Evolutionary conservation across 2,888 invertebrate genomes (phyloP), one percentile per base, ranked within the genome.

Genomic region (Caenorhabditis sinica): DNA sequence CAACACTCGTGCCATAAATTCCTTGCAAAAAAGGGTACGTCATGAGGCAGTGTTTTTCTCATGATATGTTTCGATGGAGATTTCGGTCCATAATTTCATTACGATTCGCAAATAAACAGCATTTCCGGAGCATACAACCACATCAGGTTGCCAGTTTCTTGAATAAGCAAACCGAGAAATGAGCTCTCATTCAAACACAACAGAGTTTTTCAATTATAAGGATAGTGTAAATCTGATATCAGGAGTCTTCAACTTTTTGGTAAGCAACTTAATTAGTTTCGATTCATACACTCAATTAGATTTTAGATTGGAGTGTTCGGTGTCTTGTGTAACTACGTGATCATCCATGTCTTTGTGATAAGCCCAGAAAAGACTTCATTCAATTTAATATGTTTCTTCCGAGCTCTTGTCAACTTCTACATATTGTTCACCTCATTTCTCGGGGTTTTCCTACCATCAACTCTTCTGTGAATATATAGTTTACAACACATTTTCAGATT

Each of bases 361-460:
- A 68, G 36, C 9, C 8, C 49, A 33, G 76, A 76, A 0, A 82
- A 65, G 56, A 75, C 68, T 9, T 68, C 76, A 0, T 82, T 82
- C 71, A 75, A 71, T 61, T 43, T 75, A 5, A 71, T 82, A 20
- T 82, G 82, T 17, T 72, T 76, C 36, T 76, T 60, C 30, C 82
- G 82, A 0, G 53, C 82, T 17, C 25, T 65, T 0, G 23, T 75
- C 17, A 82, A 76, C 20, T 33, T 82, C 23, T 75, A 72, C 20
- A 76, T 75, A n/a, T 40, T 82, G 0, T 5, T 60, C 36, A 75
- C 66, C n/a, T 53, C 58, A 0, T 82, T 82, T 43, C 20, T 76
- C 9, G 60, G 36, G 2, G 15, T 76, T 11, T 82, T 82, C 58
- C 30, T 82, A 2, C 76, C 76, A 0, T 45, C 72, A 0, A 76